Conservation (phyloP, 1,140 invertebrate species). For the Heliconius nattereri region DNA sequence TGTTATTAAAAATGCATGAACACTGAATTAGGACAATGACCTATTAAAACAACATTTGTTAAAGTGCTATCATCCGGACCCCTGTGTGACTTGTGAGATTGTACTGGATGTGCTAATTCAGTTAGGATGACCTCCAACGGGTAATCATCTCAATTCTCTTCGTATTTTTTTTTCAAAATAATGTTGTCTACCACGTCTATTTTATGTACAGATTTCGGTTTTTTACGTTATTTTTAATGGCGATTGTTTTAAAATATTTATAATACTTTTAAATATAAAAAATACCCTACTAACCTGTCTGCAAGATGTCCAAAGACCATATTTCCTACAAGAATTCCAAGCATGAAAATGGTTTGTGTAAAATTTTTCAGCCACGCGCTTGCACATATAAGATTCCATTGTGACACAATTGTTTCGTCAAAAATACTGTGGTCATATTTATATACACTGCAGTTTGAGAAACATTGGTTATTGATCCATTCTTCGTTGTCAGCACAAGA, state of each 20-base stretch:
- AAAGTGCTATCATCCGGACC: conserved; percentile 65
- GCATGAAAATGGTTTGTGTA: conserved; percentile 88
- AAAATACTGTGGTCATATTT: conserved; percentile 85
- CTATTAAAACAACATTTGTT: conserved; percentile 40
- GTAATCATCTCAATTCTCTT: conserved; percentile 17
- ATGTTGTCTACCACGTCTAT: background rate
- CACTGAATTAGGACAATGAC: conserved; percentile 26
- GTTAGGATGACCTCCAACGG: conserved; percentile 31
- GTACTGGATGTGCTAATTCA: conserved; percentile 66
- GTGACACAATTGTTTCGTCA: conserved; percentile 85
- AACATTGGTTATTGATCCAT: conserved; percentile 61
- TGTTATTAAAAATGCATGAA: background rate
- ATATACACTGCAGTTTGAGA: conserved; percentile 80
- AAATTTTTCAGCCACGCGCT: conserved; percentile 84
- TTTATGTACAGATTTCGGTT: background rate
- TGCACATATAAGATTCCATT: conserved; percentile 89
- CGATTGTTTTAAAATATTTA: background rate
- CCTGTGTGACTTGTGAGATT: conserved; percentile 35
- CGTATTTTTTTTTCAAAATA: background rate
- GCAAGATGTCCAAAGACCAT: conserved; percentile 88
- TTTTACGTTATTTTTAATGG: background rate
- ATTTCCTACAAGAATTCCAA: conserved; percentile 86
- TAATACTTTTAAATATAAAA: background rate
- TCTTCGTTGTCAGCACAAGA: conserved; percentile 62
- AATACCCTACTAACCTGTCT: conserved; percentile 84